Conservation (phyloP, 2,113 vertebrate genomes). For the Taurulus bubalis region DNA sequence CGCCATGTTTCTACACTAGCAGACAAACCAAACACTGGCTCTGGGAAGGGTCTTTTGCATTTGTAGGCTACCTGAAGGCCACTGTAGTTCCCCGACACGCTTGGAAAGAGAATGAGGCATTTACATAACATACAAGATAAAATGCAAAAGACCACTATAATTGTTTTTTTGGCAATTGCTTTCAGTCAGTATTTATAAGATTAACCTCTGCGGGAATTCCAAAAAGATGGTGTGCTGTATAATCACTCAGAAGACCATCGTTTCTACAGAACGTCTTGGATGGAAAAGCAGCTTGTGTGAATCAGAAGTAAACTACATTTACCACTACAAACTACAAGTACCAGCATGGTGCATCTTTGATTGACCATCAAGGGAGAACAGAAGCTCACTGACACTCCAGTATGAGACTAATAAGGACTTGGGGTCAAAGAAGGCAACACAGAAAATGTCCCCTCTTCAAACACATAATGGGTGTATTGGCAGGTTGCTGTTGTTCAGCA, state of each 20-base stretch:
- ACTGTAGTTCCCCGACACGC: too few species aligned
- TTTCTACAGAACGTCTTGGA: background rate
- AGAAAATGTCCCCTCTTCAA: slow-evolving; percentile 47
- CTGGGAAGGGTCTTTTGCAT: too few species aligned
- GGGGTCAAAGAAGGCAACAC: slow-evolving; percentile 10
- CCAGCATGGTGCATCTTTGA: slow-evolving; percentile 50
- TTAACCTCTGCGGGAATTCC: background rate
- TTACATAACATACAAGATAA: background rate
- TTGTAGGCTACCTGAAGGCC: too few species aligned
- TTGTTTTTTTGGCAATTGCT: background rate
- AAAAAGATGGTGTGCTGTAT: background rate
- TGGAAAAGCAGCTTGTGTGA: slow-evolving; percentile 26
- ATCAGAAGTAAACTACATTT: slow-evolving; percentile 24
- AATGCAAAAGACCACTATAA: background rate
- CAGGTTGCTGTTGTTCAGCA: slow-evolving; percentile 58
- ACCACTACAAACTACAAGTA: too few species aligned
- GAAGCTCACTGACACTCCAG: slow-evolving; percentile 45
- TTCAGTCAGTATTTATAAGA: background rate
- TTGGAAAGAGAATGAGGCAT: background rate
- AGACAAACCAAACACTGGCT: too few species aligned
- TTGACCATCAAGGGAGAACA: slow-evolving; percentile 49
- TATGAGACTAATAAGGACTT: slow-evolving; percentile 47
- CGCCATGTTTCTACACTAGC: too few species aligned
- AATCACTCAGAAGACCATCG: background rate
- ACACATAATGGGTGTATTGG: slow-evolving; percentile 62